Evolutionary conservation across 2,888 invertebrate species (phyloP).

Genomic region (Noctua fimbriata): DNA sequence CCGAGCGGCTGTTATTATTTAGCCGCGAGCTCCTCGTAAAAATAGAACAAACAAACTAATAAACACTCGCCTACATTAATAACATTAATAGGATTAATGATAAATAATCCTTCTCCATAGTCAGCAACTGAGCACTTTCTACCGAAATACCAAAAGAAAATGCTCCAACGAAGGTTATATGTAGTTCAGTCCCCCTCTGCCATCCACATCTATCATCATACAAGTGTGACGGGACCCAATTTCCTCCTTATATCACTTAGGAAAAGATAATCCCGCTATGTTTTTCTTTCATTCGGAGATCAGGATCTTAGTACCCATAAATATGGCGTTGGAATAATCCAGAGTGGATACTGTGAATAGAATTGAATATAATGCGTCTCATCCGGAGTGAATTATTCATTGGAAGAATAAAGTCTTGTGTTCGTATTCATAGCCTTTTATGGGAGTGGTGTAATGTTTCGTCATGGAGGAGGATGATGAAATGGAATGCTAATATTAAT

Average conservation of each 20-base stretch:
- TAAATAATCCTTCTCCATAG: neutral
- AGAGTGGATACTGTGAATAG: slow-evolving; percentile 49
- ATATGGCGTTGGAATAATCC: slow-evolving; percentile 56
- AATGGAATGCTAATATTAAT: slow-evolving; percentile 17
- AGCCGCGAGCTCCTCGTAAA: neutral
- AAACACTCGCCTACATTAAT: slow-evolving; percentile 4
- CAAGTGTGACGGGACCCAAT: slow-evolving; percentile 40
- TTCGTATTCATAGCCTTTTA: slow-evolving; percentile 64
- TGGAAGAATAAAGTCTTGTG: slow-evolving; percentile 49
- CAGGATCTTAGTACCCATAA: slow-evolving; percentile 56
- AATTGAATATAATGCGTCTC: slow-evolving; percentile 63
- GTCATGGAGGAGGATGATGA: neutral
- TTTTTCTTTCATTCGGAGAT: slow-evolving; percentile 57
- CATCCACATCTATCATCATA: slow-evolving; percentile 35
- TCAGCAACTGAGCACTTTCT: slow-evolving; percentile 7
- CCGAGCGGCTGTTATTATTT: too few relatives aligned
- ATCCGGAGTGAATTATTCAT: slow-evolving; percentile 65
- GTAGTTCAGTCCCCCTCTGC: slow-evolving; percentile 6
- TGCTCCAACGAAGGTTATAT: slow-evolving; percentile 1
- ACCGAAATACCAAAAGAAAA: slow-evolving; percentile 8
- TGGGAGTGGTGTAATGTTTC: slow-evolving; percentile 30
- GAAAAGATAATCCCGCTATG: slow-evolving; percentile 50
- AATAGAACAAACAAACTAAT: slow-evolving; percentile 15
- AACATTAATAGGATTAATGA: neutral
- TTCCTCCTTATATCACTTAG: slow-evolving; percentile 49